Evolutionary conservation across 2,888 invertebrate genomes (phyloP).

Genomic region (Drosophila merina): DNA sequence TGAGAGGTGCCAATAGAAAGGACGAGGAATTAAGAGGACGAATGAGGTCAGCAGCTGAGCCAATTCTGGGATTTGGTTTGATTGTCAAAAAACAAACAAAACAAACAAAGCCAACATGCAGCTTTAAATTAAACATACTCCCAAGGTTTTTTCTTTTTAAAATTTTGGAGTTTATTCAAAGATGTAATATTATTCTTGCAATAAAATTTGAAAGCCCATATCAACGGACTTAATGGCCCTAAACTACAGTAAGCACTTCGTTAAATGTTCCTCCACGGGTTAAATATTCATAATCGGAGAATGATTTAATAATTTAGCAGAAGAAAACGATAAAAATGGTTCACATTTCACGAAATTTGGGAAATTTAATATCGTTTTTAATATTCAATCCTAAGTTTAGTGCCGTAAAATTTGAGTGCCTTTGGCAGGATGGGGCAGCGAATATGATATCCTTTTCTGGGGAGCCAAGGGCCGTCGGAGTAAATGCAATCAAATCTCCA

Average conservation of each 20-base stretch:
- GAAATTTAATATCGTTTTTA: constrained; percentile 56
- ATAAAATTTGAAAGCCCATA: constrained; percentile 18
- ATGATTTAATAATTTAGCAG: constrained; percentile 60
- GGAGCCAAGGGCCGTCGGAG: constrained; percentile 14
- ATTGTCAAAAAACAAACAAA: constrained; percentile 19
- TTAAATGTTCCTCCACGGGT: constrained; percentile 16
- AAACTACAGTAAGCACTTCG: constrained; percentile 1
- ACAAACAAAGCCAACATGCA: constrained; percentile 1
- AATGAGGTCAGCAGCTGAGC: constrained; percentile 34
- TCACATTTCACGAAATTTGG: constrained; percentile 21
- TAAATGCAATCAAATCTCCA: constrained; percentile 74
- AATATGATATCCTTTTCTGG: constrained; percentile 28
- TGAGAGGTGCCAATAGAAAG: constrained; percentile 23
- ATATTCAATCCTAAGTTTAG: constrained; percentile 63
- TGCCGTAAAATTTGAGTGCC: constrained; percentile 68
- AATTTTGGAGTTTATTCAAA: too few species aligned
- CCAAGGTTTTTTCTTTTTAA: not conserved
- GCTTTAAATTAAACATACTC: not conserved
- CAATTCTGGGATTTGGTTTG: constrained; percentile 16
- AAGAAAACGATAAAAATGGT: constrained; percentile 40
- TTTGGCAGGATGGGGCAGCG: constrained; percentile 1
- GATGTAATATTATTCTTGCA: not conserved
- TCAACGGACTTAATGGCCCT: constrained; percentile 22
- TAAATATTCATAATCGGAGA: constrained; percentile 50
- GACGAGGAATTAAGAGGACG: constrained; percentile 1